A percentile compares a stretch with the other conserved stretches of the same genome.
These are phyloP conservation scores for Bembecia ichneumoniformis DNA, from an alignment of 2,888 invertebrate genomes.

Conservation along the genomic window DNA sequence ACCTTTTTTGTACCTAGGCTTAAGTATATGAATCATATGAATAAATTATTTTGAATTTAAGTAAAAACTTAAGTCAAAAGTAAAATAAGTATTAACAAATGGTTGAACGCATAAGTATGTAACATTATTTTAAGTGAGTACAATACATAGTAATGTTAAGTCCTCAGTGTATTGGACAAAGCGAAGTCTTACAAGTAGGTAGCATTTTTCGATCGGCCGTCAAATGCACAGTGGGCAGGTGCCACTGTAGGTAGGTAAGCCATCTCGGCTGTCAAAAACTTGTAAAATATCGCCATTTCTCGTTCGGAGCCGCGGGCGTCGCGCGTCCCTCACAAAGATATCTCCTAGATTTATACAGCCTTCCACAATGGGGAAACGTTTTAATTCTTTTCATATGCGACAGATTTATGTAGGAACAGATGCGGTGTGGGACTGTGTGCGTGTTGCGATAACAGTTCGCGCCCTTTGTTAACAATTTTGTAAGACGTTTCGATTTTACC, in stretches of 20 bases:
- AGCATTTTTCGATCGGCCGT: neutral
- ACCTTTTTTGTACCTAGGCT: too few species aligned
- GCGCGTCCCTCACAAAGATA: slow-evolving; percentile 64
- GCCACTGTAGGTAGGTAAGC: slow-evolving; percentile 61
- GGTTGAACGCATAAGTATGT: neutral
- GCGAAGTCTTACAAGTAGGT: slow-evolving; percentile 1
- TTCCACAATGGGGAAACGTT: slow-evolving; percentile 67
- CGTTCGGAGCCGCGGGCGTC: slow-evolving; percentile 52
- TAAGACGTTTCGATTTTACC: neutral
- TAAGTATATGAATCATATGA: too few species aligned
- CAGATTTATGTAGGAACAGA: slow-evolving; percentile 69
- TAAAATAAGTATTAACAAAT: neutral
- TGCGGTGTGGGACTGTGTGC: slow-evolving; percentile 30
- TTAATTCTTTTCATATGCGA: slow-evolving; percentile 71
- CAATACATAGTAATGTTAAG: neutral
- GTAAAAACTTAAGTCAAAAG: neutral
- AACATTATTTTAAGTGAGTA: neutral
- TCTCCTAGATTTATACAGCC: slow-evolving; percentile 67
- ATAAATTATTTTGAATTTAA: too few species aligned
- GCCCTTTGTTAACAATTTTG: neutral
- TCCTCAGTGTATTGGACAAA: neutral
- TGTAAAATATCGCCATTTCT: slow-evolving; percentile 76
- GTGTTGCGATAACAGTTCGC: slow-evolving; percentile 4
- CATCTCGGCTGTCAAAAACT: slow-evolving; percentile 78
- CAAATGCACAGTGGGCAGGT: slow-evolving; percentile 3